Base-by-base conservation (phyloP, 2,113 vertebrate genomes). In the Macroglossus sobrinus region DNA sequence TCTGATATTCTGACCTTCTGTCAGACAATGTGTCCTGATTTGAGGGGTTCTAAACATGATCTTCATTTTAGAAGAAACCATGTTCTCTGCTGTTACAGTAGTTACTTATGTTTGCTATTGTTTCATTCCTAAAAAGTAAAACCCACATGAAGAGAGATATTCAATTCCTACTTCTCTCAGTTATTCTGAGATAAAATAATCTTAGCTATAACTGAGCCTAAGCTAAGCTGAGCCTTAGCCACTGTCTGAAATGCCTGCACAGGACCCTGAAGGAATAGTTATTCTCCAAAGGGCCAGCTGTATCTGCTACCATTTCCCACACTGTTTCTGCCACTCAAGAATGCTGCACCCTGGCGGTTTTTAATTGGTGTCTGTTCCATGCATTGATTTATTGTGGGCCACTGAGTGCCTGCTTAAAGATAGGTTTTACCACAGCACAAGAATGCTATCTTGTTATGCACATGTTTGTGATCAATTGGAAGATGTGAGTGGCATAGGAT, bases 61-160 rank as follows among this genome's bases (percentile, higher is more conserved):
- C n/a, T 11, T 93, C 35, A 50, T 47, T 84, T 76, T 69, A 72
- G 28, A 93, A 94, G 55, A 84, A 95, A 66, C 16, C 26, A 24
- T 7, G 9, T 15, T 40, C 12, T 89, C 53, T 74, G 57, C 14
- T 72, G 35, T 45, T 30, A 43, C 1, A 22, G 43, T 4, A 90
- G 53, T 55, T 38, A 10, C 26, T 61, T 68, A 5, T 55, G n/a
- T 59, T 61, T 64, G 61, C 33, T 80, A 35, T 33, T 75, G 35
- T 88, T 91, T 74, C 10, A 18, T 86, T 86, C 15, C 85, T 95
- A 28, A 87, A 85, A 88, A 74, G 81, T 50, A 71, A 85, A 96
- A 75, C 5, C 10, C 45, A 61, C 38, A 5, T 33, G 14, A 35
- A 43, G 14, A 38, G 18, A 79, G 30, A 80, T 10, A 22, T 13